phyloP scores from a whole-genome alignment of 2,888 invertebrate species.

The Sympetrum striolatum region DNA sequence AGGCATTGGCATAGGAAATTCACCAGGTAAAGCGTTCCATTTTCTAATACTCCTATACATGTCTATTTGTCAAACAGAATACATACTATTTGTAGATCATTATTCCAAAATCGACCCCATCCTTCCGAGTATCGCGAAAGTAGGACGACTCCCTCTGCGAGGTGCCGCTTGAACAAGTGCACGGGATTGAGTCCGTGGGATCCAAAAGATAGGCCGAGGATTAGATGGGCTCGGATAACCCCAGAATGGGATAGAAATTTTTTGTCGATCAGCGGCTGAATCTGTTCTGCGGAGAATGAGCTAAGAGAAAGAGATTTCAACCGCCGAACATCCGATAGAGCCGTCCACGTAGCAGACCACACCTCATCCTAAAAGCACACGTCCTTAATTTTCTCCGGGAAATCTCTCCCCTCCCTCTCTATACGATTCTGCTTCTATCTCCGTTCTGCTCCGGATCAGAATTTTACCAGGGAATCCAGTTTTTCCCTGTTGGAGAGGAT shows the following conservation, averaged over 20 bases:
- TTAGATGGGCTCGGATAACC: not conserved
- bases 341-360: not conserved
- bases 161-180: too few relatives aligned
- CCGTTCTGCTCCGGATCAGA: not conserved
- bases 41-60: too few relatives aligned
- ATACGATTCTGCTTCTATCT: not conserved
- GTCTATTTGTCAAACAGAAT: too few relatives aligned
- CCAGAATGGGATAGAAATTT: not conserved
- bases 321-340: not conserved
- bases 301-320: not conserved
- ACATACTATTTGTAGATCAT: too few relatives aligned
- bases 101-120: too few relatives aligned
- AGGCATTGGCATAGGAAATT: too few relatives aligned
- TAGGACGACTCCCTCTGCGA: too few relatives aligned
- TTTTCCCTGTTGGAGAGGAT: not conserved
- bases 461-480: not conserved
- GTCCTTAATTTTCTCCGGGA: not conserved
- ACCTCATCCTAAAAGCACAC: not conserved
- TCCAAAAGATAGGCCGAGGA: not conserved
- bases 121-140: too few relatives aligned
- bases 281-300: not conserved
- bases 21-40: too few relatives aligned
- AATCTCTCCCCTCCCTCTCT: not conserved
- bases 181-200: not conserved
- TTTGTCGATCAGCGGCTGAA: not conserved